A percentile compares a stretch with the other conserved stretches of the same genome.
Evolutionary conservation across 2,888 invertebrate genomes (phyloP).

Genomic region (Palloptera scutellata): DNA sequence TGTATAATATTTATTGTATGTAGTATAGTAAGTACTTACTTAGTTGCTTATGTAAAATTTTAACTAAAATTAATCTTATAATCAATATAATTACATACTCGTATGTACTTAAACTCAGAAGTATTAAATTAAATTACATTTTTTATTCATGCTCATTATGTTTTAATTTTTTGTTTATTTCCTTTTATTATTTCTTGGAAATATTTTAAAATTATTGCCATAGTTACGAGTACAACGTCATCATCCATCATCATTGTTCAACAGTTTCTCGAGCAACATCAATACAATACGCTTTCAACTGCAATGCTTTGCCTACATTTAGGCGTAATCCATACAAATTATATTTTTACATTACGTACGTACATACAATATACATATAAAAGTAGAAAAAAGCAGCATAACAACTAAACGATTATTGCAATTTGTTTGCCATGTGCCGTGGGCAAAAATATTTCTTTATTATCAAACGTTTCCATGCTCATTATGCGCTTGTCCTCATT

Average conservation of each 20-base stretch:
- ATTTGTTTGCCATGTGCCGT: too few species aligned
- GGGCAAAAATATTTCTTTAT: too few species aligned
- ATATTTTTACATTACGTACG: not conserved
- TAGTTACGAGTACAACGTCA: constrained; percentile 33
- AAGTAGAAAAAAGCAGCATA: too few species aligned
- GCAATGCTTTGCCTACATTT: not conserved
- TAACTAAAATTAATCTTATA: too few species aligned
- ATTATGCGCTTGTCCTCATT: not conserved
- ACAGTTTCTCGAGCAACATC: not conserved
- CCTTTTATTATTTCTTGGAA: not conserved
- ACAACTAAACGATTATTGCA: too few species aligned
- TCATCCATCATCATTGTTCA: not conserved
- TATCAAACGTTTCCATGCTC: too few species aligned
- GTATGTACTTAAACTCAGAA: too few species aligned
- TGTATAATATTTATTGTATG: too few species aligned
- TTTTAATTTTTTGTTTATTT: not conserved
- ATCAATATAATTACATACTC: too few species aligned
- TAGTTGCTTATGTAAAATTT: too few species aligned
- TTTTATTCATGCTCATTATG: not conserved
- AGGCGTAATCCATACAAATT: not conserved
- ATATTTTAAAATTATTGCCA: constrained; percentile 35
- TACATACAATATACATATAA: not conserved
- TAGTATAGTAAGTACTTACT: too few species aligned
- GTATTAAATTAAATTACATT: too few species aligned
- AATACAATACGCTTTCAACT: not conserved